Conservation (phyloP, 2,888 invertebrate genomes). For the Megamerina dolium region DNA sequence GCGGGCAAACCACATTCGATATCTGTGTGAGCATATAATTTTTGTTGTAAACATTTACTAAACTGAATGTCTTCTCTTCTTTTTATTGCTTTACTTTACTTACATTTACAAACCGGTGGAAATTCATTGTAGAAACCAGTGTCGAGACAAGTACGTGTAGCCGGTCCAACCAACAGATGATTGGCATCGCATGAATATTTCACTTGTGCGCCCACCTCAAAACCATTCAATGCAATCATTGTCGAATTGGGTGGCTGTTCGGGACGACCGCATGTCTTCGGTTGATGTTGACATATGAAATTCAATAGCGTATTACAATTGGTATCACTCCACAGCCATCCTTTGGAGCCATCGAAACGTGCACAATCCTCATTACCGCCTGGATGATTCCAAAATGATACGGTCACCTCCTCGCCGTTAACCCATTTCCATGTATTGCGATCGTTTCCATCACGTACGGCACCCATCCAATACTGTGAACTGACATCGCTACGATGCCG, state of each 20-base stretch:
- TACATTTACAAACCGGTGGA: constrained; percentile 88
- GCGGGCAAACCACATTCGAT: constrained; percentile 88
- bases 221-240: constrained; percentile 67
- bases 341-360: constrained; percentile 84
- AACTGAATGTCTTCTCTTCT: neutral
- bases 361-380: constrained; percentile 80
- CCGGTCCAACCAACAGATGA: constrained; percentile 80
- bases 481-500: constrained; percentile 84
- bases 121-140: constrained; percentile 92
- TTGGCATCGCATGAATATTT: constrained; percentile 82
- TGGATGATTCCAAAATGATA: constrained; percentile 88
- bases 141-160: constrained; percentile 74
- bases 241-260: constrained; percentile 92
- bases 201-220: constrained; percentile 75
- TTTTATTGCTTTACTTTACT: constrained; percentile 45
- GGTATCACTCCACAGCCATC: constrained; percentile 92
- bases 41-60: neutral
- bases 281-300: constrained; percentile 91
- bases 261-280: constrained; percentile 83
- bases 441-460: constrained; percentile 74
- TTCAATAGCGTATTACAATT: constrained; percentile 78
- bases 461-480: constrained; percentile 94
- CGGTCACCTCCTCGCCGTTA: constrained; percentile 78
- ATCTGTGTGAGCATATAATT: constrained; percentile 54
- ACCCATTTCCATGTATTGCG: constrained; percentile 84